These are phyloP conservation scores for Ceratotherium simum DNA, from an alignment of 2,113 vertebrate species.

Conservation along the genomic window DNA sequence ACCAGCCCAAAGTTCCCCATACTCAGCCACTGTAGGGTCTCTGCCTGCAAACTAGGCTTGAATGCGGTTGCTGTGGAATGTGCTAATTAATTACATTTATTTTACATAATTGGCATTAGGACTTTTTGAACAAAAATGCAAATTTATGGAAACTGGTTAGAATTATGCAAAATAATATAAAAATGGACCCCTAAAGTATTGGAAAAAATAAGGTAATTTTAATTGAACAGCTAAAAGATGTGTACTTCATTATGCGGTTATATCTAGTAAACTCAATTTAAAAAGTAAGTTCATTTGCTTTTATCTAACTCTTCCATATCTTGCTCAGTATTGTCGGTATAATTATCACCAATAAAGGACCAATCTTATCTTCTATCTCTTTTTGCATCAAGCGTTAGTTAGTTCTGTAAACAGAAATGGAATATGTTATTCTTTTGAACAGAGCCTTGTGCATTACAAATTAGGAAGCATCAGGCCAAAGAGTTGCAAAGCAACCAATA, in stretches of 20 bases:
- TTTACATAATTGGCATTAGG: slow-evolving; percentile 81
- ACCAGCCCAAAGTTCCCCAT: not conserved
- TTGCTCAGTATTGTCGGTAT: slow-evolving; percentile 70
- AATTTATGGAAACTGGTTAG: slow-evolving; percentile 82
- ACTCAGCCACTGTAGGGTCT: not conserved
- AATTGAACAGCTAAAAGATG: slow-evolving; percentile 78
- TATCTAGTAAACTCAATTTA: slow-evolving; percentile 66
- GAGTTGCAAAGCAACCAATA: slow-evolving; percentile 62
- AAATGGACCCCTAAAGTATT: slow-evolving; percentile 70
- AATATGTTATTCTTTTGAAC: slow-evolving; percentile 78
- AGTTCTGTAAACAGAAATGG: slow-evolving; percentile 71
- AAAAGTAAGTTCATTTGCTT: slow-evolving; percentile 79
- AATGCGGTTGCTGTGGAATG: slow-evolving; percentile 63
- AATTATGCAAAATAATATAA: slow-evolving; percentile 79
- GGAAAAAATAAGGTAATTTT: slow-evolving; percentile 67
- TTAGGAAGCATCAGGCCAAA: slow-evolving; percentile 62
- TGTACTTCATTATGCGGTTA: slow-evolving; percentile 68
- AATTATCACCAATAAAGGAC: slow-evolving; percentile 81
- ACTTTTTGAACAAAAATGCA: slow-evolving; percentile 80
- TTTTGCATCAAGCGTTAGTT: slow-evolving; percentile 58
- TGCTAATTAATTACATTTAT: slow-evolving; percentile 81
- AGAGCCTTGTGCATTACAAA: slow-evolving; percentile 62
- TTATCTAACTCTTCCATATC: slow-evolving; percentile 77
- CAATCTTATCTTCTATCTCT: slow-evolving; percentile 77
- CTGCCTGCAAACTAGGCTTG: slow-evolving; percentile 46